Evolutionary conservation across 2,113 vertebrate species (phyloP).

Genomic region (Muscicapa adusta): DNA sequence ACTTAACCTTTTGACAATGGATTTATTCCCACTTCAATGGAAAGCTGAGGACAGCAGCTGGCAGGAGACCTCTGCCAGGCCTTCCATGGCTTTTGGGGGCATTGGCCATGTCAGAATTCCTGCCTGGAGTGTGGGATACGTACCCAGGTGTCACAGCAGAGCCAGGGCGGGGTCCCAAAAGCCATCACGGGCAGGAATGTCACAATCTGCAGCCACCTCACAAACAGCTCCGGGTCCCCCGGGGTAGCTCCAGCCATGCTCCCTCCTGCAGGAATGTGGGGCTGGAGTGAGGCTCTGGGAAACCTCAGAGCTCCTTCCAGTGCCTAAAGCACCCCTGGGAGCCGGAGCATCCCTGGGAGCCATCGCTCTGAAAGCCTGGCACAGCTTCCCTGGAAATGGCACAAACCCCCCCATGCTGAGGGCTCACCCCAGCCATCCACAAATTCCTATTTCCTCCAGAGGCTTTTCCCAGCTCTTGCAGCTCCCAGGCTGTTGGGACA

Average conservation of each 20-base stretch:
- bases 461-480: not conserved
- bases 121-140: rapidly evolving
- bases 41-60: not conserved
- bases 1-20: not conserved
- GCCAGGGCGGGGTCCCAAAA: constrained; percentile 86
- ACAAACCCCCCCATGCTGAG: rapidly evolving
- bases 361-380: rapidly evolving
- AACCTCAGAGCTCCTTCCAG: not conserved
- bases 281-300: rapidly evolving
- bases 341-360: not conserved
- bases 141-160: constrained; percentile 80
- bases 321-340: not conserved
- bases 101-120: rapidly evolving
- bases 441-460: not conserved
- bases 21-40: not conserved
- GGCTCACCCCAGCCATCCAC: not conserved
- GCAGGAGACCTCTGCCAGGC: rapidly evolving
- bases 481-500: rapidly evolving
- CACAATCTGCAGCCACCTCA: constrained; percentile 86
- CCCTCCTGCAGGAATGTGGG: constrained; percentile 70
- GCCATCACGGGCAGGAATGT: constrained; percentile 87
- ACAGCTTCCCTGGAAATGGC: not conserved
- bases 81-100: not conserved
- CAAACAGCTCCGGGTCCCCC: constrained; percentile 81
- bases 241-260: constrained; percentile 69